Evolutionary conservation across 1,140 invertebrate species (phyloP), one percentile per base, ranked within the genome.

Genomic region (Apis florea): DNA sequence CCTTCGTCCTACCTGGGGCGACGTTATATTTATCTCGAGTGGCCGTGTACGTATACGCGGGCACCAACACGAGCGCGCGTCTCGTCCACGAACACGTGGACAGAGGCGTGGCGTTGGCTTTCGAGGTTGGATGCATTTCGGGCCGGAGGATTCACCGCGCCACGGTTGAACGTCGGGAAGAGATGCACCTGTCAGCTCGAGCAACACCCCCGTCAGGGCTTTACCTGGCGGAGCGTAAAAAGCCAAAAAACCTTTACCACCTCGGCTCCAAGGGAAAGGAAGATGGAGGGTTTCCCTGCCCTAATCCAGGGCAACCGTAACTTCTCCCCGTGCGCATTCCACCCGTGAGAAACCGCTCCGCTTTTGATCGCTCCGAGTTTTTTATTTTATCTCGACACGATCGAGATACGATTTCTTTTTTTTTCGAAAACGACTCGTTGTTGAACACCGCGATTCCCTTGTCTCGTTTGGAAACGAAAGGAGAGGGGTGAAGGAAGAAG

Each of bases 181-280:
- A 85, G 84, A 87, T 87, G 84, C 88, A 89, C 88, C 88, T 89
- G 88, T 82, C 79, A 82, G 77, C 51, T 54, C 66, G 59, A 71
- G 77, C 21, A 89, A 89, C 85, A 89, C 88, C 72, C 83, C 83
- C 83, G 73, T 86, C 75, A 74, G 77, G 67, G 53, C 17, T 71
- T 72, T 89, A 87, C 78, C 83, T 87, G 85, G 19, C 71, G 64
- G 63, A 79, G 82, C 83, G 80, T 85, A 81, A 89, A 89, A 89
- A 89, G 88, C 79, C 74, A 85, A 87, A 79, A 85, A 84, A 83
- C 63, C 58, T 75, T 66, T 63, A 64, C 83, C 81, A 85, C 70
- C 66, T 78, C 58, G 19, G 31, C 51, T 53, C 12, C 15, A 15
- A 31, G 0, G 47, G 17, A 3, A 19, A n/a, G 11, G 12, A 10